Evolutionary conservation across 1,140 invertebrate genomes (phyloP).

Genomic region (Ectropis grisescens): DNA sequence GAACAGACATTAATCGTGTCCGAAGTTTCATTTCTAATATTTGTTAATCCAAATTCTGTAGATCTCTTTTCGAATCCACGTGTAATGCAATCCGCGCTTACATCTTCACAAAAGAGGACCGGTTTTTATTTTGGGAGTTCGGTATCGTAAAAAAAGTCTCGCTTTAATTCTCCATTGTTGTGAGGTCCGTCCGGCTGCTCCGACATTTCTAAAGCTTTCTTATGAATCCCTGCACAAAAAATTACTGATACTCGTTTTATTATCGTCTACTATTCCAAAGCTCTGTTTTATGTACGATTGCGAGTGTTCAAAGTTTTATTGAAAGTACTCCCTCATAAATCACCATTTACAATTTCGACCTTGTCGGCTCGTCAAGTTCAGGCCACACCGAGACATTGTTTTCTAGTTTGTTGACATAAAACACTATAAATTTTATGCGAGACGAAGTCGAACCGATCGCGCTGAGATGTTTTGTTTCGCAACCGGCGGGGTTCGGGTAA

Average conservation of each 20-base stretch:
- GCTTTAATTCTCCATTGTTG: conserved; percentile 4
- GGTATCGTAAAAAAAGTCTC: conserved; percentile 16
- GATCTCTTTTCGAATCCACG: too few relatives aligned
- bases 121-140: conserved; percentile 26
- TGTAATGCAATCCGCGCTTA: conserved; percentile 28
- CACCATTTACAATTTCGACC: conserved; percentile 18
- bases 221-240: too few relatives aligned
- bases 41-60: too few relatives aligned
- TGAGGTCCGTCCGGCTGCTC: background rate
- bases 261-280: too few relatives aligned
- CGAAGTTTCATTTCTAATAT: too few relatives aligned
- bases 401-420: conserved; percentile 7
- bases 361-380: conserved; percentile 24
- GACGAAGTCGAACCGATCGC: conserved; percentile 8
- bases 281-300: too few relatives aligned
- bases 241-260: too few relatives aligned
- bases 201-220: too few relatives aligned
- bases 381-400: conserved; percentile 20
- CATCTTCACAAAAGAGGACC: conserved; percentile 21
- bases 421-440: conserved; percentile 8
- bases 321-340: too few relatives aligned
- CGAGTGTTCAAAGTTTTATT: too few relatives aligned
- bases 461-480: conserved; percentile 10
- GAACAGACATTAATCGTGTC: too few relatives aligned
- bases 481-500: conserved; percentile 4